A percentile compares a stretch with the other conserved stretches of the same genome.
phyloP scores from a whole-genome alignment of 2,797 vertebrate genomes.

The Furcifer pardalis region DNA sequence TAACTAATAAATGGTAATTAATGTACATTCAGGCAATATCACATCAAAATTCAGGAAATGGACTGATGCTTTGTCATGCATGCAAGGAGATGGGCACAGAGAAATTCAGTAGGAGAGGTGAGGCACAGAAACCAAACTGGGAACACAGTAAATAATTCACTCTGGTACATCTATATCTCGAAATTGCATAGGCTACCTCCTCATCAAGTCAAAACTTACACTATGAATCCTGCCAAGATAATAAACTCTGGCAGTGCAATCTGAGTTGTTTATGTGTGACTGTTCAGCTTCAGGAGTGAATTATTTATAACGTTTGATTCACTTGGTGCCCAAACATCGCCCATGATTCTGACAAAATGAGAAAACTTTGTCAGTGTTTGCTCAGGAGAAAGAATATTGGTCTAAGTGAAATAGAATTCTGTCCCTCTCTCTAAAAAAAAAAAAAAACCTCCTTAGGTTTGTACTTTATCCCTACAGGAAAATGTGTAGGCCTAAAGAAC shows the following conservation, averaged over 20 bases:
- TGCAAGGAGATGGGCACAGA: slow-evolving; percentile 2
- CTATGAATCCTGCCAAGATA: not conserved
- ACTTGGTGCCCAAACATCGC: slow-evolving; percentile 20
- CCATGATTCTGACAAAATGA: slow-evolving; percentile 25
- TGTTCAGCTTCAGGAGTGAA: slow-evolving; percentile 6
- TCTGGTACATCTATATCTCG: slow-evolving; percentile 36
- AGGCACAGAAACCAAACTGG: not conserved
- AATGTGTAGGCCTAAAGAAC: not conserved
- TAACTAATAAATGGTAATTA: not conserved
- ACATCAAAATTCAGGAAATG: slow-evolving; percentile 10
- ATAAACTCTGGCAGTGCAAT: slow-evolving; percentile 35
- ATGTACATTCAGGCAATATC: slow-evolving; percentile 48
- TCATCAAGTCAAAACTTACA: slow-evolving; percentile 15
- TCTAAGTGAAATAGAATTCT: slow-evolving; percentile 9
- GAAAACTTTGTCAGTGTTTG: slow-evolving; percentile 29
- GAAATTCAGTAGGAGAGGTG: slow-evolving; percentile 1
- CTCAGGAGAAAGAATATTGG: slow-evolving; percentile 14
- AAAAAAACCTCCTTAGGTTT: not conserved
- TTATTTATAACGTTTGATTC: slow-evolving; percentile 16
- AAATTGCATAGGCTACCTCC: slow-evolving; percentile 20
- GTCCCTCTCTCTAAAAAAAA: not conserved
- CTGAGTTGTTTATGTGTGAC: not conserved
- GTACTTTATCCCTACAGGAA: not conserved
- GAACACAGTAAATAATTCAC: slow-evolving; percentile 39
- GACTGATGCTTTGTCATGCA: not conserved